These are phyloP conservation scores for Phenganax stokvisi DNA, from an alignment of 92 coral and sea anemone species.

Conservation along the genomic window DNA sequence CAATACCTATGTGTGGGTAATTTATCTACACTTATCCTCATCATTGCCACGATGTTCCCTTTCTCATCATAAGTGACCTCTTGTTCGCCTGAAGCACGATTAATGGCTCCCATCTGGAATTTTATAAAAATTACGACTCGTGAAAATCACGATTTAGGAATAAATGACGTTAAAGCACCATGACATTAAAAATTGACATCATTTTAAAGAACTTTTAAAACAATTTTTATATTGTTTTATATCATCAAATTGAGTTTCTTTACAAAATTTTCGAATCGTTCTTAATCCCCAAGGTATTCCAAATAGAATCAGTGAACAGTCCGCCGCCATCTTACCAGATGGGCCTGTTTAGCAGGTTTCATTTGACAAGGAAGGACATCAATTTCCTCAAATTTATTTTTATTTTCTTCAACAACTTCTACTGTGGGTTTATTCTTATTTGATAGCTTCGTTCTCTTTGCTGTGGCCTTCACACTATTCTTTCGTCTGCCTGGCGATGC, in stretches of 20 bases:
- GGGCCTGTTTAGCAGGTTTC: neutral
- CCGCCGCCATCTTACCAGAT: neutral
- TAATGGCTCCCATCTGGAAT: constrained; percentile 57
- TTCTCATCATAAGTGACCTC: constrained; percentile 88
- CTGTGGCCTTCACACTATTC: neutral
- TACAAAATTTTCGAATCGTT: too few relatives aligned
- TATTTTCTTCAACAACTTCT: constrained; percentile 4
- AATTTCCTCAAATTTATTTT: neutral
- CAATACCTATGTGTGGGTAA: constrained; percentile 88
- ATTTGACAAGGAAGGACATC: neutral
- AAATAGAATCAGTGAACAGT: too few relatives aligned
- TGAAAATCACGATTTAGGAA: neutral
- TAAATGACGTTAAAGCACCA: neutral
- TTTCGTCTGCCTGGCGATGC: constrained; percentile 10
- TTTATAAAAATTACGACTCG: neutral
- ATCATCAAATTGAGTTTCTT: too few relatives aligned
- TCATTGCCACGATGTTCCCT: constrained; percentile 83
- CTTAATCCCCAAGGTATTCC: too few relatives aligned
- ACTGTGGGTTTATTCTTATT: neutral
- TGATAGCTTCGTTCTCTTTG: constrained; percentile 3
- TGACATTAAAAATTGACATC: too few relatives aligned
- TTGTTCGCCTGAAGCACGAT: constrained; percentile 81
- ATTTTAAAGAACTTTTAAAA: too few relatives aligned
- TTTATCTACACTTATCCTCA: constrained; percentile 75
- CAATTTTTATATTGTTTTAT: too few relatives aligned